phyloP scores from a whole-genome alignment of 2,113 vertebrate genomes.

The Brachyhypopomus occidentalis region DNA sequence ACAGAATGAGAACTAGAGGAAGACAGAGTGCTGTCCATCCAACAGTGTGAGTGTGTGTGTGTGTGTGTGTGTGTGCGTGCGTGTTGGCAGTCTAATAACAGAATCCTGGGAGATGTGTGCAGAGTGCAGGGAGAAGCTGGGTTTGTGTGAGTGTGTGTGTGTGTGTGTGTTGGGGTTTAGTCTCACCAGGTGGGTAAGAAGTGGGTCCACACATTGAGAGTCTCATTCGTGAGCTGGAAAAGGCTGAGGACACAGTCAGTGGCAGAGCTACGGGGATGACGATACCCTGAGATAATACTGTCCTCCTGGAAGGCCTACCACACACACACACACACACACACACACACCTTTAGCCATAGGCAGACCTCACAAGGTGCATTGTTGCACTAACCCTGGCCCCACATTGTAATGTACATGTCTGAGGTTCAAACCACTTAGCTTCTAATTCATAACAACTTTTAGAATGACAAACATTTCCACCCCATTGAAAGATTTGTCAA shows the following conservation, averaged over 20 bases:
- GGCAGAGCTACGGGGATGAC: conserved; percentile 85
- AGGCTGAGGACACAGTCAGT: conserved; percentile 87
- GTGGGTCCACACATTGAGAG: conserved; percentile 96
- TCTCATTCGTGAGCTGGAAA: conserved; percentile 95
- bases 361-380: not conserved
- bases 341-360: not conserved
- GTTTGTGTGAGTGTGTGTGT: not conserved
- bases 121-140: no score
- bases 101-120: no score
- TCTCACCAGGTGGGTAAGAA: conserved; percentile 87
- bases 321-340: conserved; percentile 15
- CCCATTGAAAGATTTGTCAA: no score
- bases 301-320: conserved; percentile 87
- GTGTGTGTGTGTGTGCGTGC: not conserved
- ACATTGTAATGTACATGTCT: not conserved
- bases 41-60: no score
- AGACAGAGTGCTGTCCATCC: not conserved
- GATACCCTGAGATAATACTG: conserved; percentile 89
- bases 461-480: not conserved
- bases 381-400: not conserved
- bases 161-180: not conserved
- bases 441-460: not conserved
- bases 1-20: not conserved
- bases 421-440: not conserved
- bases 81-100: not conserved